These are phyloP conservation scores for Dendrolimus kikuchii DNA, from an alignment of 1,140 invertebrate species.

Conservation along the genomic window DNA sequence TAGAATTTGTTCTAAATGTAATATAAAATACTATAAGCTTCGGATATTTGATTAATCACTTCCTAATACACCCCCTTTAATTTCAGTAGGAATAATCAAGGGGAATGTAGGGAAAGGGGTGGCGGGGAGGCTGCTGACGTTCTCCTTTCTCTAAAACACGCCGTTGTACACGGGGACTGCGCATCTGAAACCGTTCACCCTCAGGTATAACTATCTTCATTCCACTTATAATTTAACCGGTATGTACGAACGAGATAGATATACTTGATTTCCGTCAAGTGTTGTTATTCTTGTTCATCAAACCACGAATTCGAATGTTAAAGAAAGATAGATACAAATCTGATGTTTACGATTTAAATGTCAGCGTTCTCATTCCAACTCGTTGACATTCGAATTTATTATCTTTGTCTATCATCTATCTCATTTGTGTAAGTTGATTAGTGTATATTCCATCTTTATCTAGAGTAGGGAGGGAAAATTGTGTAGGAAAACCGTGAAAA, in stretches of 20 bases:
- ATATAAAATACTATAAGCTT: too few relatives aligned
- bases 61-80: constrained; percentile 5
- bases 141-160: constrained; percentile 88
- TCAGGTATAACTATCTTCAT: constrained; percentile 50
- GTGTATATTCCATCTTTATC: too few relatives aligned
- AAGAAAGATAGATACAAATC: not conserved
- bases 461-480: constrained; percentile 6
- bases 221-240: constrained; percentile 3
- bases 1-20: too few relatives aligned
- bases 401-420: constrained; percentile 9
- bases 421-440: too few relatives aligned
- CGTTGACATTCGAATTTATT: not conserved
- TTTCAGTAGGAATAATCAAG: constrained; percentile 46
- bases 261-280: constrained; percentile 3
- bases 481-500: constrained; percentile 15
- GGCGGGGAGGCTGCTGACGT: constrained; percentile 83
- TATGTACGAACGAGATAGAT: constrained; percentile 19
- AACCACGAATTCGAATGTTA: too few relatives aligned
- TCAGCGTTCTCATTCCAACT: not conserved
- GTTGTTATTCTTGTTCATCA: too few relatives aligned
- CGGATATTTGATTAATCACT: too few relatives aligned
- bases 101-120: constrained; percentile 52
- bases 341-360: not conserved
- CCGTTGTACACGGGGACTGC: constrained; percentile 85
- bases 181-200: constrained; percentile 49